These are phyloP conservation scores for Copidosoma aretas DNA, from an alignment of 2,888 invertebrate species.

Conservation along the genomic window DNA sequence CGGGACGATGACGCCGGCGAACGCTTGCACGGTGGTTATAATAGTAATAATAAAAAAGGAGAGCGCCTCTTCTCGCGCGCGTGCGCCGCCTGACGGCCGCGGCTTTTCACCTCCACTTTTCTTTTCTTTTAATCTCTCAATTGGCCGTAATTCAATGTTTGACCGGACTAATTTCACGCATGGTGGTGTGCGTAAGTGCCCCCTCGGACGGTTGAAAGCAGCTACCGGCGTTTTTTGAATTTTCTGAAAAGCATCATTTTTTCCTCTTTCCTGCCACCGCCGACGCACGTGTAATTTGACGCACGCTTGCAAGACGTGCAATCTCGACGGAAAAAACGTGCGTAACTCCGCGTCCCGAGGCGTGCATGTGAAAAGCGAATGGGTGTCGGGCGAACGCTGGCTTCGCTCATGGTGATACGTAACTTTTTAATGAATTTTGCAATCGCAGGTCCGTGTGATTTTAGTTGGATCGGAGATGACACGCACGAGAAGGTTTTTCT, in stretches of 20 bases:
- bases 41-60: no score
- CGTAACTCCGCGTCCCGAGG: slow-evolving; percentile 31
- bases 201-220: background rate
- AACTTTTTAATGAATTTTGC: slow-evolving; percentile 52
- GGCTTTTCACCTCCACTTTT: slow-evolving; percentile 3
- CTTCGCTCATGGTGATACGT: slow-evolving; percentile 55
- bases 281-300: background rate
- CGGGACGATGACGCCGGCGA: slow-evolving; percentile 2
- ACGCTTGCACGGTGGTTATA: no score
- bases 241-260: background rate
- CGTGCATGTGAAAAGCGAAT: slow-evolving; percentile 43
- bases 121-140: background rate
- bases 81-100: slow-evolving; percentile 18
- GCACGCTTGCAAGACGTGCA: slow-evolving; percentile 22
- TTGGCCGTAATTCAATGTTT: slow-evolving; percentile 13
- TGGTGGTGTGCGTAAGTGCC: background rate
- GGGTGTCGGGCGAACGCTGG: slow-evolving; percentile 50
- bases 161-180: slow-evolving; percentile 3
- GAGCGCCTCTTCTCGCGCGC: slow-evolving; percentile 8
- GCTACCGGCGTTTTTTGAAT: background rate
- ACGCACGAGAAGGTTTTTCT: slow-evolving; percentile 15
- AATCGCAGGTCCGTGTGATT: slow-evolving; percentile 38
- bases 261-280: background rate
- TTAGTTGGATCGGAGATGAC: slow-evolving; percentile 29
- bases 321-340: slow-evolving; percentile 42